Evolutionary conservation across 2,113 vertebrate genomes (phyloP).

Genomic region (Procavia capensis): DNA sequence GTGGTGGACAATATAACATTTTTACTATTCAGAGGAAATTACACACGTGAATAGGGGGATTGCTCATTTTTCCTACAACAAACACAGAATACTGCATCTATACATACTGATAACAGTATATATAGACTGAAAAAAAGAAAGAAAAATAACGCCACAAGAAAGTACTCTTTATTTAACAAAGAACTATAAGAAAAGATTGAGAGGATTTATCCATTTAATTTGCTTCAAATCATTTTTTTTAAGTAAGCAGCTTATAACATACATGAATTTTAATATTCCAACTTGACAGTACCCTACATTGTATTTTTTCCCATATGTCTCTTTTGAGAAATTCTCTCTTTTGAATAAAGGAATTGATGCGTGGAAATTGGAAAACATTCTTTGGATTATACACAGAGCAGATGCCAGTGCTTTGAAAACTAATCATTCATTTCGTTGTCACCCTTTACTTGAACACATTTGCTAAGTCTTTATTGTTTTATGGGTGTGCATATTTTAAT

Average conservation of each 20-base stretch:
- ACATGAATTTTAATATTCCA: slow-evolving; percentile 21
- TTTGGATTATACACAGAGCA: slow-evolving; percentile 61
- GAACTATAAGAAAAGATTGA: neutral
- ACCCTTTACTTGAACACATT: slow-evolving; percentile 46
- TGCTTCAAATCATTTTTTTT: neutral
- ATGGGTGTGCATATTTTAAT: slow-evolving; percentile 29
- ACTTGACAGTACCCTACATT: slow-evolving; percentile 20
- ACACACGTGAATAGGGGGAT: neutral
- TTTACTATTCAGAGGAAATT: neutral
- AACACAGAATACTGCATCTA: neutral
- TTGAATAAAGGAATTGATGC: slow-evolving; percentile 41
- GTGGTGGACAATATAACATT: neutral
- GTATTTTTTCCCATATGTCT: slow-evolving; percentile 53
- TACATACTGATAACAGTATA: too few relatives aligned
- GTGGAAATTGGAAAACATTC: slow-evolving; percentile 22
- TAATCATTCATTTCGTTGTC: slow-evolving; percentile 68
- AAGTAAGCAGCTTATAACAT: slow-evolving; percentile 28
- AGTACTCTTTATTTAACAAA: neutral
- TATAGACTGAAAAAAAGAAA: neutral
- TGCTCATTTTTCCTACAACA: neutral
- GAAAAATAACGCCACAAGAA: neutral
- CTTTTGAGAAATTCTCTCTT: slow-evolving; percentile 36
- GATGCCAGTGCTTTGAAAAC: slow-evolving; percentile 52
- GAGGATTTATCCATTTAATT: neutral
- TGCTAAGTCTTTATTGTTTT: slow-evolving; percentile 42